Evolutionary conservation across 2,113 vertebrate genomes (phyloP), one percentile per base, ranked within the genome.

Genomic region (Leptobrachium leishanense): DNA sequence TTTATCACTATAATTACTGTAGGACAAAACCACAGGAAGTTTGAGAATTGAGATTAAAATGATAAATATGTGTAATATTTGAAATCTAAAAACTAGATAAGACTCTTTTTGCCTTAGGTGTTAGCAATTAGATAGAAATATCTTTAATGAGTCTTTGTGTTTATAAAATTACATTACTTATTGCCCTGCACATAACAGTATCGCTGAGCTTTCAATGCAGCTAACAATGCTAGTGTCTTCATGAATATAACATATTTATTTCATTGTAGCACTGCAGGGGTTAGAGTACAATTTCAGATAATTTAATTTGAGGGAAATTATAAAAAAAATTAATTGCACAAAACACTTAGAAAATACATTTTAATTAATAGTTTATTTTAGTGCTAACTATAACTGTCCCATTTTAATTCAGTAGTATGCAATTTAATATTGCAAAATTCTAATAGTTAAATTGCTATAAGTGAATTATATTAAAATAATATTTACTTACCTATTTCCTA

Each of bases 11-110:
- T 68, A 77, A 69, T 69, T 68, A 69, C 31, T 57, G 53, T 59
- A 10, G 12, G 12, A 68, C 53, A 50, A 64, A 68, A 65, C 6
- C 43, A 59, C 43, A 68, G 75, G 75, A 68, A 68, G n/a, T 77
- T 77, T 77, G 65, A 40, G 67, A 77, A 68, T 77, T 77, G 44
- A 40, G 67, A 77, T 68, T 77, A 77, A 66, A 53, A 53, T 44
- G 67, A 66, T 77, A 77, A 77, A 69, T 77, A 68, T 68, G 50
- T 68, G 55, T 59, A 59, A 59, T 59, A 12, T 59, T 59, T 68
- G 59, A 53, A 77, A 39, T 65, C n/a, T 66, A 39, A 68, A 68
- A 68, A 77, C 66, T 68, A 77, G 75, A 77, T 77, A 77, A 77
- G 65, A 68, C 65, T 77, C 66, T 75, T 55, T 77, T 50, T 77